A percentile compares a stretch with the other conserved stretches of the same genome.
Conservation (phyloP, 2,888 invertebrate genomes). For the Electrophaes corylata region DNA sequence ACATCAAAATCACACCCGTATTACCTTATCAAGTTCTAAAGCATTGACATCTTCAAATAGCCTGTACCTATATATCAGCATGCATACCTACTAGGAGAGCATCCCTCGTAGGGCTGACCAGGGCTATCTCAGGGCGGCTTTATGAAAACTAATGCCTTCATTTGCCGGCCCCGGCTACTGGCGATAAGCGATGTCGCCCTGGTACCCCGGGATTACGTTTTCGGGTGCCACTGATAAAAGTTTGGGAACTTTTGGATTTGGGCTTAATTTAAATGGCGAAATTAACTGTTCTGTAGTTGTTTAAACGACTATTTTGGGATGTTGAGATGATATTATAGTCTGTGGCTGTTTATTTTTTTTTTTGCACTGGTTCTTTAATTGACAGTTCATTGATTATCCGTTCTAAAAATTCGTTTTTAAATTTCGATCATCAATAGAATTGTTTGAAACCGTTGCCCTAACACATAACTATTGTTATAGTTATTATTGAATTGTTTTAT, state of each 20-base stretch:
- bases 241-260: constrained; percentile 61
- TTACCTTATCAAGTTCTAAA: constrained; percentile 2
- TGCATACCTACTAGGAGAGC: constrained; percentile 44
- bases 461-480: too few relatives aligned
- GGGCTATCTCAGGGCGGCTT: constrained; percentile 74
- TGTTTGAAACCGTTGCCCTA: too few relatives aligned
- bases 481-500: too few relatives aligned
- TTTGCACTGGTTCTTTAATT: neutral
- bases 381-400: too few relatives aligned
- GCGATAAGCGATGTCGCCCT: constrained; percentile 80
- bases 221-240: constrained; percentile 67
- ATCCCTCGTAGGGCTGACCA: constrained; percentile 61
- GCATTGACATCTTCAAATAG: constrained; percentile 8
- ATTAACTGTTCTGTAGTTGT: constrained; percentile 42
- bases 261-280: constrained; percentile 68
- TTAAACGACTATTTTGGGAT: constrained; percentile 19
- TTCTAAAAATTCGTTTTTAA: too few relatives aligned
- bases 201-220: constrained; percentile 75
- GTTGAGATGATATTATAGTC: constrained; percentile 13
- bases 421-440: too few relatives aligned
- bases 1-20: neutral
- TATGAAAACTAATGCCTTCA: constrained; percentile 84
- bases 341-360: neutral
- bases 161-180: constrained; percentile 66
- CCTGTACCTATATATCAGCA: constrained; percentile 2